These are phyloP conservation scores for Spondyliosoma cantharus DNA, from an alignment of 2,797 vertebrate genomes.

Conservation along the genomic window DNA sequence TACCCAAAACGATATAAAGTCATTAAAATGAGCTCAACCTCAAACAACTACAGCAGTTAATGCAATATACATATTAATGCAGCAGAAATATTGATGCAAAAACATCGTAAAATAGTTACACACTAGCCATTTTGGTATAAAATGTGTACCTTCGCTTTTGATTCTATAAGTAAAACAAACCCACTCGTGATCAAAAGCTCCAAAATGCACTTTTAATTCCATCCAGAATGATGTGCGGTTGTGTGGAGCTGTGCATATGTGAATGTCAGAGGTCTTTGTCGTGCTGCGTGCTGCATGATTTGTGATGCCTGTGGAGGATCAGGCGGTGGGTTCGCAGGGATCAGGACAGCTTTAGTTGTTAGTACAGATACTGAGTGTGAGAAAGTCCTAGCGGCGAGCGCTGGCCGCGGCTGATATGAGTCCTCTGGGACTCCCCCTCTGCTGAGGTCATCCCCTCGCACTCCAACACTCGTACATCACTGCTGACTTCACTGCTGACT, in stretches of 20 bases:
- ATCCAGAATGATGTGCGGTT: neutral
- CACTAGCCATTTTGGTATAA: too few relatives aligned
- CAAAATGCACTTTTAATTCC: neutral
- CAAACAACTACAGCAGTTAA: too few relatives aligned
- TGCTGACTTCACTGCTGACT: conserved; percentile 67
- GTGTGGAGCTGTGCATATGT: conserved; percentile 18
- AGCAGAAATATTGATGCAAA: too few relatives aligned
- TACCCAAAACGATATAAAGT: too few relatives aligned
- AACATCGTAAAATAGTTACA: too few relatives aligned
- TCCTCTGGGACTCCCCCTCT: conserved; percentile 60
- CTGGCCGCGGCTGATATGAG: conserved; percentile 70
- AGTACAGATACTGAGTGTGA: conserved; percentile 66
- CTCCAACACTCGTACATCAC: conserved; percentile 74
- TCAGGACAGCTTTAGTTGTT: conserved; percentile 30
- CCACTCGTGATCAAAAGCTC: neutral
- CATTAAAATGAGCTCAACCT: too few relatives aligned
- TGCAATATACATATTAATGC: too few relatives aligned
- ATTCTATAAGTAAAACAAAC: too few relatives aligned
- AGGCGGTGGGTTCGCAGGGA: conserved; percentile 14
- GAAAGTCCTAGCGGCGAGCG: conserved; percentile 65
- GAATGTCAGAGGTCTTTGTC: conserved; percentile 39
- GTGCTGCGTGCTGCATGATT: conserved; percentile 42
- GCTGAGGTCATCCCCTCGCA: conserved; percentile 71
- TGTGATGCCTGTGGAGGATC: conserved; percentile 51
- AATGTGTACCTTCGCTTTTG: too few relatives aligned